Conservation (phyloP, 2,797 vertebrate species). For the Rhinoraja longicauda region DNA sequence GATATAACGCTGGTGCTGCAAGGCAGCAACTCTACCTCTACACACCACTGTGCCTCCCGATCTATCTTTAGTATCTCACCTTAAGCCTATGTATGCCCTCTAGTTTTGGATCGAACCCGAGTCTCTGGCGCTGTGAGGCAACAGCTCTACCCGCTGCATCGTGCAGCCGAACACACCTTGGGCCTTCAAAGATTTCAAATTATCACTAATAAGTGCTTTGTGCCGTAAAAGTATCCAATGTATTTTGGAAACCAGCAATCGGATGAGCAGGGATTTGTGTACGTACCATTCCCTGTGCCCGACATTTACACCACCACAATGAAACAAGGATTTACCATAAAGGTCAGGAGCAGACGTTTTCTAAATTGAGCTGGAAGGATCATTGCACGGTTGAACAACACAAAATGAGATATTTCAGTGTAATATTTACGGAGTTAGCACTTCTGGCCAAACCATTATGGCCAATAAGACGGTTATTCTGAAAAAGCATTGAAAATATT, state of each 20-base stretch:
- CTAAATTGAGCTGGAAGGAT: conserved; percentile 19
- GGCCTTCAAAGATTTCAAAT: not conserved
- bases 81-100: not conserved
- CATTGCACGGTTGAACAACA: not conserved
- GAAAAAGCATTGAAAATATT: not conserved
- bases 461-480: not conserved
- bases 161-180: not conserved
- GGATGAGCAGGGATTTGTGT: not conserved
- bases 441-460: not conserved
- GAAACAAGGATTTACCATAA: not conserved
- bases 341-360: not conserved
- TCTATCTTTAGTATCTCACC: no score
- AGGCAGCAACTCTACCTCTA: no score
- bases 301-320: not conserved
- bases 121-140: no score
- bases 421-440: not conserved
- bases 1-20: no score
- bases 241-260: not conserved
- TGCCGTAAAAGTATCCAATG: not conserved
- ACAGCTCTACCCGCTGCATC: no score
- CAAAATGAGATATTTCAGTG: conserved; percentile 29
- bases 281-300: not conserved
- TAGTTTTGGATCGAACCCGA: not conserved
- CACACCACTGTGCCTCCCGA: no score
- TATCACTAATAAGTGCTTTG: not conserved